Base-by-base conservation (phyloP, 2,113 vertebrate species). In the Felis chaus region DNA sequence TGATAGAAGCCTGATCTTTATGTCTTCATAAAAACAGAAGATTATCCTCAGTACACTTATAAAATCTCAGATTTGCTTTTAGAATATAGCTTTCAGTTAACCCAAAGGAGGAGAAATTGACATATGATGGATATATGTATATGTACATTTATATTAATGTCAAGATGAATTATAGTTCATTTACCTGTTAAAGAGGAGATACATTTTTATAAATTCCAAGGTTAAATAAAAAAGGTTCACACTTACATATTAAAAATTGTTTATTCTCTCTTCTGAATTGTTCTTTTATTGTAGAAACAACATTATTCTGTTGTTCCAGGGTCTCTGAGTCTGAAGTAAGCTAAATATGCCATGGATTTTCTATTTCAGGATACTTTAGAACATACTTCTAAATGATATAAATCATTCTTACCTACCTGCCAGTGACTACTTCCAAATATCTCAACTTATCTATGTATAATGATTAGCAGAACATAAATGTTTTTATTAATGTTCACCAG, bases 161-260 rank as follows among this genome's bases (percentile, higher is more conserved):
- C 61, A 78, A 78, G 36, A 80, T 88, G 36, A 95, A 63, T 90
- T 93, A 39, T 39, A 68, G 33, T 61, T 94, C 50, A 63, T 82
- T 91, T 76, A 61, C 29, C 53, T 94, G 4, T 74, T 86, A 55
- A 88, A 79, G 11, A 73, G 39, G 91, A 88, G 25, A 74, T 39
- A 29, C 13, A 33, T 36, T 81, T 95, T 93, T 93, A 1, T 66
- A 89, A 71, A 33, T 91, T 18, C 5, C 53, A 71, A 33, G 8
- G 5, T n/a, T 91, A 91, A 85, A 1, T n/a, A 87, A 11, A 5
- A 71, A n/a, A 81, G 1, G 2, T 82, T 18, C 66, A 1, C 39
- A 71, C 31, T 83, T 55, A 76, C 36, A 96, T 94, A 91, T 55
- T 36, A 74, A 92, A 84, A 94, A 27, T 63, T 74, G 25, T 84